Conservation (phyloP, 2,888 invertebrate species). For the Mesorhabditis sp. region DNA sequence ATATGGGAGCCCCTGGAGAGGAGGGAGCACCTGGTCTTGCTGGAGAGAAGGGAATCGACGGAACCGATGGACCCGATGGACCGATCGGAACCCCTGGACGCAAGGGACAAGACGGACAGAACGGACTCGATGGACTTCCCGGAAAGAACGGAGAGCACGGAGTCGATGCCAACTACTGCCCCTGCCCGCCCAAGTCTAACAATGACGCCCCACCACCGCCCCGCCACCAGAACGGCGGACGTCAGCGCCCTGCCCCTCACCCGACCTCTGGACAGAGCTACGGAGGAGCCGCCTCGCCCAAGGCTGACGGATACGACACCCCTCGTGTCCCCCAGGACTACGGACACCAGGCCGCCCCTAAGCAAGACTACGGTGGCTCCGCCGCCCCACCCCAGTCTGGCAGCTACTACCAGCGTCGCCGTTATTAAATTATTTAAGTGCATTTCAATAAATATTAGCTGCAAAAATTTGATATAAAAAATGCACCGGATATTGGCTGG, state of each 20-base stretch:
- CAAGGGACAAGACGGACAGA: constrained; percentile 30
- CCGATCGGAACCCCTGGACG: constrained; percentile 31
- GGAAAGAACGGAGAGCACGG: constrained; percentile 34
- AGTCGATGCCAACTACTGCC: constrained; percentile 40
- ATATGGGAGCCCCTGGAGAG: constrained; percentile 22
- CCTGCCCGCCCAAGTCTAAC: constrained; percentile 27
- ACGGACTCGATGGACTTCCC: constrained; percentile 28
- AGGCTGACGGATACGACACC: constrained; percentile 4
- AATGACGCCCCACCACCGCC: background rate
- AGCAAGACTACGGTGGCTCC: constrained; percentile 5
- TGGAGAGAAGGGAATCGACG: constrained; percentile 29
- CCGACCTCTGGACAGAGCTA: background rate
- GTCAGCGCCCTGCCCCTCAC: background rate
- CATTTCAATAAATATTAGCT: too few species aligned
- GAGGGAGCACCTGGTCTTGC: constrained; percentile 37
- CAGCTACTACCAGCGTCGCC: constrained; percentile 5
- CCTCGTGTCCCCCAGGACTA: constrained; percentile 3
- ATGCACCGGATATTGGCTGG: too few species aligned
- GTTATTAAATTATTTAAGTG: background rate
- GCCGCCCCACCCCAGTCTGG: constrained; percentile 4
- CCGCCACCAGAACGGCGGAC: background rate
- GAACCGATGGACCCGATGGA: constrained; percentile 32
- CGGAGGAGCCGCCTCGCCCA: constrained; percentile 1
- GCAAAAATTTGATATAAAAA: too few species aligned
- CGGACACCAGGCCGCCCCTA: background rate